Percentiles rank a stretch among this genome's conserved stretches.
Conservation (phyloP, 2,113 vertebrate genomes). For the Phylloscopus trochilus region DNA sequence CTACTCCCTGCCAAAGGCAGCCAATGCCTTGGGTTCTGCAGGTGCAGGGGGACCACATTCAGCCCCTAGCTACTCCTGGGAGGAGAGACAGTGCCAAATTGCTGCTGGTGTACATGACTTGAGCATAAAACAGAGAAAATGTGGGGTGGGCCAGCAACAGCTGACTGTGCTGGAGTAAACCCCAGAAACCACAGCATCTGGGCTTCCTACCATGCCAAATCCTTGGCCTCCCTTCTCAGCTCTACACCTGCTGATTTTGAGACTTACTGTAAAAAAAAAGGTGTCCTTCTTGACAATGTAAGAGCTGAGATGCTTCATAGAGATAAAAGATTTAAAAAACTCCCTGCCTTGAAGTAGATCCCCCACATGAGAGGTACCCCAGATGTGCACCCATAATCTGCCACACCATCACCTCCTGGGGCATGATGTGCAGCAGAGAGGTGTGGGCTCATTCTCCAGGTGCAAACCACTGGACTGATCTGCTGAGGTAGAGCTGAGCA, state of each 20-base stretch:
- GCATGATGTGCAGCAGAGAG: accelerated
- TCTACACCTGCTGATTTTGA: background rate
- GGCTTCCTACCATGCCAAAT: background rate
- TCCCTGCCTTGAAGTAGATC: background rate
- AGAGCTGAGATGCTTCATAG: accelerated
- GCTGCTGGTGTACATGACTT: background rate
- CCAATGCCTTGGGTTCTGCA: background rate
- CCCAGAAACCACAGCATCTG: accelerated
- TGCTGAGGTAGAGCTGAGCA: background rate
- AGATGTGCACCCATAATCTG: background rate
- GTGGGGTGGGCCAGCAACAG: background rate
- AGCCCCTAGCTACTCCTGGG: background rate
- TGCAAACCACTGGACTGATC: background rate
- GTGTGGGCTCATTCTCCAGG: background rate
- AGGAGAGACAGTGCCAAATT: background rate
- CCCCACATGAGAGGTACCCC: background rate
- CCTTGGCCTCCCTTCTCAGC: background rate
- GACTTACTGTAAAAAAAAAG: background rate
- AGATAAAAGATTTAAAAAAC: background rate
- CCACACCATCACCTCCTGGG: background rate
- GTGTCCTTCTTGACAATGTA: background rate
- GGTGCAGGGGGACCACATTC: background rate
- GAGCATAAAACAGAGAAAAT: background rate
- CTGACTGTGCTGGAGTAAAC: background rate
- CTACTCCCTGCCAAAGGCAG: background rate